A percentile compares a stretch with the other conserved stretches of the same genome.
Evolutionary conservation across 2,113 vertebrate species (phyloP).

Genomic region (Gallinago undulata): DNA sequence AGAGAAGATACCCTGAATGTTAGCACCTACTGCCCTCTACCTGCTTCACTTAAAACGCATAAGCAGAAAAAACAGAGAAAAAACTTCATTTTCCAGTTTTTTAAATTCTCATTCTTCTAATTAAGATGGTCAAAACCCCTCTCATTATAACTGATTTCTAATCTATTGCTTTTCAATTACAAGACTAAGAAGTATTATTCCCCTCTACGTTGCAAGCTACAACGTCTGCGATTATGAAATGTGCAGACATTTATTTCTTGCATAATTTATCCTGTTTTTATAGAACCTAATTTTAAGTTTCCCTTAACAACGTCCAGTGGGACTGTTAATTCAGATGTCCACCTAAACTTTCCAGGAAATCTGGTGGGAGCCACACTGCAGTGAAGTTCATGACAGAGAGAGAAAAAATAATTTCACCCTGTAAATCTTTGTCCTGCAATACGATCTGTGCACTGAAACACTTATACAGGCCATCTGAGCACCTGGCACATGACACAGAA

Average conservation of each 20-base stretch:
- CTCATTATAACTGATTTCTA: neutral
- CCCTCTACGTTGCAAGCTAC: neutral
- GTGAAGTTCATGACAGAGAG: neutral
- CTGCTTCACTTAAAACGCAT: neutral
- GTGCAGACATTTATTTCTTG: neutral
- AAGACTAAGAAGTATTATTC: neutral
- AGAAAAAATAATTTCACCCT: neutral
- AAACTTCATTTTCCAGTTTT: neutral
- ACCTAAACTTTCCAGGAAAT: neutral
- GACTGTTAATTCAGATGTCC: neutral
- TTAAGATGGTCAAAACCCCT: neutral
- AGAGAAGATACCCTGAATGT: neutral
- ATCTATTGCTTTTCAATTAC: neutral
- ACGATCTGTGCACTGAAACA: neutral
- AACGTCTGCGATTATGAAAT: neutral
- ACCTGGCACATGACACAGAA: neutral
- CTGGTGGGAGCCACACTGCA: neutral
- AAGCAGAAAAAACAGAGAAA: neutral
- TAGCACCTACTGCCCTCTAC: slow-evolving; percentile 53
- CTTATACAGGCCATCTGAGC: neutral
- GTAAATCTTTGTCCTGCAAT: slow-evolving; percentile 10
- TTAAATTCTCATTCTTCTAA: neutral
- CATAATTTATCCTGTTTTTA: neutral
- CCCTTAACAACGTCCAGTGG: neutral
- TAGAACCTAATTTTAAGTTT: neutral